Conservation (phyloP, 2,113 vertebrate genomes). For the Andinoacara biseriatus region DNA sequence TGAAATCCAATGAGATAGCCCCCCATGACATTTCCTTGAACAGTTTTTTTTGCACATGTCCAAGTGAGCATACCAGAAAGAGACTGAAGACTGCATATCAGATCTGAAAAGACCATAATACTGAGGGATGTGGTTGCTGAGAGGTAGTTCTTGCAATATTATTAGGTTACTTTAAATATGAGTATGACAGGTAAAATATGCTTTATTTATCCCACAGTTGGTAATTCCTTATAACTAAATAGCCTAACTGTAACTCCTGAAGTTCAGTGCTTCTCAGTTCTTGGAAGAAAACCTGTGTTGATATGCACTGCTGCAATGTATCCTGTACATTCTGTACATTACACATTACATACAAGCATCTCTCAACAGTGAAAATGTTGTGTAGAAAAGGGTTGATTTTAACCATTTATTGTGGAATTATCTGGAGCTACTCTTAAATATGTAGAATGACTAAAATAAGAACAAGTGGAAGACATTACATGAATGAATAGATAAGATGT, state of each 20-base stretch:
- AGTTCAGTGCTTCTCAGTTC: too few relatives aligned
- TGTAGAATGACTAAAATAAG: not conserved
- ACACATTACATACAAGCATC: too few relatives aligned
- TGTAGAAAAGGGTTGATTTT: too few relatives aligned
- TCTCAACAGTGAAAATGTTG: too few relatives aligned
- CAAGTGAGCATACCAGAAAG: not conserved
- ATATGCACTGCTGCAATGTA: too few relatives aligned
- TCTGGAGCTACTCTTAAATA: too few relatives aligned
- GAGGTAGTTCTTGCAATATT: rapidly evolving
- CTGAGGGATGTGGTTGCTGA: not conserved
- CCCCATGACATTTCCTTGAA: too few relatives aligned
- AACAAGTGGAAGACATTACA: not conserved
- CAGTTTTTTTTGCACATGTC: not conserved
- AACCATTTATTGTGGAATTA: too few relatives aligned
- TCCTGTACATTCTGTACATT: too few relatives aligned
- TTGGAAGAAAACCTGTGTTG: too few relatives aligned
- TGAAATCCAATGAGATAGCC: not conserved
- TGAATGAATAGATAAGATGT: not conserved
- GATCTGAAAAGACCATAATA: not conserved
- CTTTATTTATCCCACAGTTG: not conserved
- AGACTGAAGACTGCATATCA: not conserved
- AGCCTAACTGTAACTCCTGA: too few relatives aligned
- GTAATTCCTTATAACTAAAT: rapidly evolving
- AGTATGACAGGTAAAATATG: not conserved
- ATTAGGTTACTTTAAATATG: not conserved